phyloP scores from a whole-genome alignment of 2,113 vertebrate species.

The Psammodynastes pulverulentus region DNA sequence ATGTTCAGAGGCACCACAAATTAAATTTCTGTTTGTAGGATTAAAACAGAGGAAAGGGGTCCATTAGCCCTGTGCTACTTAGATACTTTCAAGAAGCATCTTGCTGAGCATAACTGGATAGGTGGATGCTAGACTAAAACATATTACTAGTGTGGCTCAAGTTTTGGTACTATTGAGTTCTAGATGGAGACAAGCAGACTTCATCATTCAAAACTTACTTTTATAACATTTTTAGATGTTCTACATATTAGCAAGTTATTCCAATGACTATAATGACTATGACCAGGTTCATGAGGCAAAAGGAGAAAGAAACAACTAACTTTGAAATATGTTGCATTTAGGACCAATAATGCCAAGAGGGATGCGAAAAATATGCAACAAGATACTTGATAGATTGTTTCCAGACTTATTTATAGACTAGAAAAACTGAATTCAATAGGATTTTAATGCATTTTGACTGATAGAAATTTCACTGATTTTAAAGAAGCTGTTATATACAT shows the following conservation, averaged over 20 bases:
- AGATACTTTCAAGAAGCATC: not conserved
- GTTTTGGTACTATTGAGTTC: not conserved
- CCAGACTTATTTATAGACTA: not conserved
- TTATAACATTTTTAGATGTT: not conserved
- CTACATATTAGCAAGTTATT: not conserved
- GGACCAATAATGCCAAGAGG: not conserved
- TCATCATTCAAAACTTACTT: not conserved
- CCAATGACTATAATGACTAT: too few relatives aligned
- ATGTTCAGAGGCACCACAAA: not conserved
- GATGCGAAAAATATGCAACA: not conserved
- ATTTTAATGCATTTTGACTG: not conserved
- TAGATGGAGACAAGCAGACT: not conserved
- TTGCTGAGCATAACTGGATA: not conserved
- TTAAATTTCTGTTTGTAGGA: not conserved
- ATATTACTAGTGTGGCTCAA: not conserved
- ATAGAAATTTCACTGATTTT: not conserved
- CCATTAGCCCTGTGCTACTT: not conserved
- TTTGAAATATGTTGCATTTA: not conserved
- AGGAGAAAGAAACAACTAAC: not conserved
- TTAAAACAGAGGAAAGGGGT: not conserved
- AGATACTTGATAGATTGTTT: not conserved
- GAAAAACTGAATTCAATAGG: not conserved
- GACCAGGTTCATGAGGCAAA: not conserved
- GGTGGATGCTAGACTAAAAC: not conserved
- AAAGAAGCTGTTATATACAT: not conserved